A percentile compares a stretch with the other conserved stretches of the same genome.
Evolutionary conservation across 2,888 invertebrate species (phyloP).

Genomic region (Amphipyra tragopoginis): DNA sequence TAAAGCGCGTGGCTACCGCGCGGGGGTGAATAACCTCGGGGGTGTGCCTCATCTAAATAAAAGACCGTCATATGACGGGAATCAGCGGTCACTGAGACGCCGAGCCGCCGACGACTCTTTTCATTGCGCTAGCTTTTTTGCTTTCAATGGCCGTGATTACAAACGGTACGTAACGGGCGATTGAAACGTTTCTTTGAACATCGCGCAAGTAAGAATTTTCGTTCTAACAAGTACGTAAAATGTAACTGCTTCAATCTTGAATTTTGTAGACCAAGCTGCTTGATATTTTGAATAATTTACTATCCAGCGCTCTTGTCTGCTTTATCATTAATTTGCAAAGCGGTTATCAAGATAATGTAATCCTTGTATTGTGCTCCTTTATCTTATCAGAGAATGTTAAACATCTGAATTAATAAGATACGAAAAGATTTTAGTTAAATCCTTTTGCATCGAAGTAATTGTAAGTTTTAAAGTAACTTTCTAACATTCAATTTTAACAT

Average conservation of each 20-base stretch:
- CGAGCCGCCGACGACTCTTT: conserved; percentile 64
- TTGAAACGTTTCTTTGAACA: conserved; percentile 44
- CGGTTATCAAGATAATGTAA: conserved; percentile 52
- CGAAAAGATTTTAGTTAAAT: conserved; percentile 17
- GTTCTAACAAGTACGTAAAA: not conserved
- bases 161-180: conserved; percentile 35
- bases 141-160: conserved; percentile 55
- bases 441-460: conserved; percentile 3
- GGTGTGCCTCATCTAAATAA: conserved; percentile 86
- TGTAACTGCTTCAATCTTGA: conserved; percentile 2
- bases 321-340: conserved; percentile 45
- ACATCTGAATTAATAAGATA: conserved; percentile 35
- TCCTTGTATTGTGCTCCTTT: conserved; percentile 57
- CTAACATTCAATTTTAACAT: conserved; percentile 4
- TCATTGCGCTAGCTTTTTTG: conserved; percentile 70
- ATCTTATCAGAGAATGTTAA: conserved; percentile 60
- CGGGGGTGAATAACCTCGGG: conserved; percentile 83
- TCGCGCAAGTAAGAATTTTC: conserved; percentile 14
- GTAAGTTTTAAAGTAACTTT: conserved; percentile 1
- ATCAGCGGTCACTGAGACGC: conserved; percentile 71
- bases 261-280: not conserved
- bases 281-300: conserved; percentile 10
- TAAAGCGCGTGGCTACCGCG: conserved; percentile 69
- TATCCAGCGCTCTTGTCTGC: conserved; percentile 6
- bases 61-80: conserved; percentile 78